Percentiles rank a stretch among this genome's conserved stretches.
Conservation (phyloP, 1,140 invertebrate species). For the Pseudomyrmex flavicornis region DNA sequence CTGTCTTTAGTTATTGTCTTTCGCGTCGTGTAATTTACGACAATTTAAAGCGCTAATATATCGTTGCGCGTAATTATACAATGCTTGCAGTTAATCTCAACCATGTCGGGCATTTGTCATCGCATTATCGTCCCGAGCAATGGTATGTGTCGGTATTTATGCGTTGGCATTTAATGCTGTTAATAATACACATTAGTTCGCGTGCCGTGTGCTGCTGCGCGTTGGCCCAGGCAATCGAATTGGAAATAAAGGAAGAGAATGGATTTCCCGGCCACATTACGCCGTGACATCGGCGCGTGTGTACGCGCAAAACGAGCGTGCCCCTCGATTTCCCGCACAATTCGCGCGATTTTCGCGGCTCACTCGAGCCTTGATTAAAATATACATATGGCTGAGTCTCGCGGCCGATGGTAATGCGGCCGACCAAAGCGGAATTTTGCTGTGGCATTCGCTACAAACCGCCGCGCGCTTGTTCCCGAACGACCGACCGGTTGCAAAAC, state of each 20-base stretch:
- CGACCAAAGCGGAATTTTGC: slow-evolving; percentile 52
- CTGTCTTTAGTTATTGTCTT: not conserved
- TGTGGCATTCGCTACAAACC: slow-evolving; percentile 18
- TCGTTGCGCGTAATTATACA: slow-evolving; percentile 5
- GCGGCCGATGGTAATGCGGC: slow-evolving; percentile 25
- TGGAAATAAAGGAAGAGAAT: slow-evolving; percentile 53
- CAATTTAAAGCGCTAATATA: slow-evolving; percentile 7
- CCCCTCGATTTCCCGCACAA: slow-evolving; percentile 23
- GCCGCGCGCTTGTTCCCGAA: not conserved
- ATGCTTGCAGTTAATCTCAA: slow-evolving; percentile 37
- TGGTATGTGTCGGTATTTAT: not conserved
- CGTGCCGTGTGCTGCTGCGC: not conserved
- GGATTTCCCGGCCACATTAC: slow-evolving; percentile 30
- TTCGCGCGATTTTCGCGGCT: slow-evolving; percentile 32
- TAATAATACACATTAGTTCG: slow-evolving; percentile 40
- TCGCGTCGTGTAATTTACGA: no score
- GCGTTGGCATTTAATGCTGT: slow-evolving; percentile 27
- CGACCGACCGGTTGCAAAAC: slow-evolving; percentile 1
- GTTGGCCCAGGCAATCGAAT: slow-evolving; percentile 9
- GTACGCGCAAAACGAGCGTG: slow-evolving; percentile 1
- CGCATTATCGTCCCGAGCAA: slow-evolving; percentile 16
- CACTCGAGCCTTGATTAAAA: slow-evolving; percentile 50
- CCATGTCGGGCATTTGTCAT: slow-evolving; percentile 9
- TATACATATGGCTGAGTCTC: slow-evolving; percentile 44
- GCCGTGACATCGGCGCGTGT: slow-evolving; percentile 5